Base-by-base conservation (phyloP, 2,888 invertebrate species). In the Heteromurus nitidus region DNA sequence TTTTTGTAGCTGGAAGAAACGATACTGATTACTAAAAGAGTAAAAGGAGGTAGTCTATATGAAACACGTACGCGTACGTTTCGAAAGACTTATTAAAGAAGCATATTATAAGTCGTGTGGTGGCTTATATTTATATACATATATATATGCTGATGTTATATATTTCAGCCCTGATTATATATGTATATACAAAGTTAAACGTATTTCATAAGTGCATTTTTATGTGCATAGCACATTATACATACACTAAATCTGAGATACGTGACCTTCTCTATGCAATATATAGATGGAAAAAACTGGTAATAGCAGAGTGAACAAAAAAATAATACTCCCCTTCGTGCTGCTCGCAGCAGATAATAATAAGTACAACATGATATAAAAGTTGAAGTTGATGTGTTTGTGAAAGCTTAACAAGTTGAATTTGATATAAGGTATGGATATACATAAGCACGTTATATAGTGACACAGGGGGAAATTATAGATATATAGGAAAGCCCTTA, bases 211-310 rank as follows among this genome's bases (percentile, higher is more conserved):
- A 55, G 24, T 24, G 24, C 24, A 24, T 55, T 55, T n/a, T 55
- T n/a, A 55, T 20, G 24, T 20, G 55, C 55, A 24, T 24, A 55
- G 36, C 22, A 47, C 16, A 16, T n/a, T 47, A 47, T 47, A 47
- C 36, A 5, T 47, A 47, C 47, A 16, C 36, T 5, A 11, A 62
- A 62, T 62, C 30, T 11, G 26, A 42, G 22, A 28, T 68, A 60
- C 68, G 76, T 76, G 76, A 76, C 76, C 76, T 76, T 76, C 76
- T 76, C 50, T 50, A 75, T 55, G 55, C 13, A 24, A 47, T 28
- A 47, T 47, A 55, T 55, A 9, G 22, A 65, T n/a, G 55, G n/a
- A 36, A 55, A 74, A 74, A 74, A 74, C 74, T 74, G 74, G 74
- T 74, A 65, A 64, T 74, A 22, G 44, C 62, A 47, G 47, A 47